Percentiles rank a stretch among this genome's conserved stretches.
These are phyloP conservation scores for Autographa gamma DNA, from an alignment of 2,888 invertebrate species.

Conservation along the genomic window DNA sequence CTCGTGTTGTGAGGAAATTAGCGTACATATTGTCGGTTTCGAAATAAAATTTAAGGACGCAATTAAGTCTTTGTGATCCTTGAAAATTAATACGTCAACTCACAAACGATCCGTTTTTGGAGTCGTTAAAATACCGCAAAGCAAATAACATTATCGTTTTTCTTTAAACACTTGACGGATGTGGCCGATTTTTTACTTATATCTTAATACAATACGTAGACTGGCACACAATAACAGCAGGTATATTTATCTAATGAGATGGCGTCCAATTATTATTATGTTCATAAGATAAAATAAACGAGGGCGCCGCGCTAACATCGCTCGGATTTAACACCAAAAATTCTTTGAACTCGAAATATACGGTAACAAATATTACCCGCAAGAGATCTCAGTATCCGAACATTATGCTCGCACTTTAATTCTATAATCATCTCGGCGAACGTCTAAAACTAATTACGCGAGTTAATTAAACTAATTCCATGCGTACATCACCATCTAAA, in stretches of 20 bases:
- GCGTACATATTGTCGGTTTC: slow-evolving; percentile 80
- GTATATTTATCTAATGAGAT: slow-evolving; percentile 48
- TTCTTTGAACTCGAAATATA: slow-evolving; percentile 73
- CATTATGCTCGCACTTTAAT: slow-evolving; percentile 67
- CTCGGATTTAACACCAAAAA: slow-evolving; percentile 68
- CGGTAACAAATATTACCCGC: slow-evolving; percentile 67
- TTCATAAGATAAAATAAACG: slow-evolving; percentile 66
- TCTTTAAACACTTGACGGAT: slow-evolving; percentile 64
- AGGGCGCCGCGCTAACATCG: slow-evolving; percentile 53
- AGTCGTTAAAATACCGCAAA: slow-evolving; percentile 80
- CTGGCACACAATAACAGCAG: slow-evolving; percentile 28
- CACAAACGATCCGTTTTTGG: slow-evolving; percentile 72
- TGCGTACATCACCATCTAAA: slow-evolving; percentile 84
- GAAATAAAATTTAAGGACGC: slow-evolving; percentile 84
- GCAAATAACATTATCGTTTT: slow-evolving; percentile 71
- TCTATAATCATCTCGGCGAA: slow-evolving; percentile 71
- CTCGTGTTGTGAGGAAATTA: slow-evolving; percentile 63
- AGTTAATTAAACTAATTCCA: slow-evolving; percentile 85
- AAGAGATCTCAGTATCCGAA: slow-evolving; percentile 64
- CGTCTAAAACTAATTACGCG: slow-evolving; percentile 82
- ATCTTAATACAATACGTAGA: slow-evolving; percentile 61
- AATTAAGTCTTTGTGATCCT: slow-evolving; percentile 83
- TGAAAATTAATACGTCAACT: slow-evolving; percentile 81
- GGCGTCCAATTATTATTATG: slow-evolving; percentile 64
- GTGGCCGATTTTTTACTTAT: slow-evolving; percentile 63